phyloP scores from a whole-genome alignment of 2,888 invertebrate genomes.

The Pinctada fucata region DNA sequence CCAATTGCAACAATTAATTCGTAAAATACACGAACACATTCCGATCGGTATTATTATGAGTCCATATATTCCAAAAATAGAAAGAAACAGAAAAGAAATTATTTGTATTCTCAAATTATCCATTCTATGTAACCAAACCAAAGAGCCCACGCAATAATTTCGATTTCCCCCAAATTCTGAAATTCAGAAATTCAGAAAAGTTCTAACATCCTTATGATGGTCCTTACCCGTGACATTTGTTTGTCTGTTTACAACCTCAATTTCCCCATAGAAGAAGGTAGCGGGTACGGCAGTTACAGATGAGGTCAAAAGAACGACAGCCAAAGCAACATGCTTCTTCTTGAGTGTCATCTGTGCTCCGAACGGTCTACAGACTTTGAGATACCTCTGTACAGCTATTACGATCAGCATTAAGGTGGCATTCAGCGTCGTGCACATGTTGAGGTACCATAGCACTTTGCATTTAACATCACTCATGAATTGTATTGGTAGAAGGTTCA shows the following conservation, averaged over 20 bases:
- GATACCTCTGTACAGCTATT: constrained; percentile 22
- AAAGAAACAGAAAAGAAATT: too few relatives aligned
- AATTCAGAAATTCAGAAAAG: too few relatives aligned
- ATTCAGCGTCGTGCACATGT: constrained; percentile 5
- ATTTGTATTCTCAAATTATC: too few relatives aligned
- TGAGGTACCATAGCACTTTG: constrained; percentile 23
- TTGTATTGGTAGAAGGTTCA: constrained; percentile 21
- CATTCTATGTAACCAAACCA: too few relatives aligned
- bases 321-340: constrained; percentile 10
- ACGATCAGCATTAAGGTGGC: constrained; percentile 19
- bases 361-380: constrained; percentile 30
- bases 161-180: too few relatives aligned
- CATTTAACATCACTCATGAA: constrained; percentile 18
- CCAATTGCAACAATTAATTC: too few relatives aligned
- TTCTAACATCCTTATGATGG: too few relatives aligned
- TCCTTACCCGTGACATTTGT: constrained; percentile 12
- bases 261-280: constrained; percentile 27
- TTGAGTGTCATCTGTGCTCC: constrained; percentile 22
- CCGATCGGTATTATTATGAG: too few relatives aligned
- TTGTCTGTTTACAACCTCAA: neutral
- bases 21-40: too few relatives aligned
- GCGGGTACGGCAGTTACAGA: constrained; percentile 14
- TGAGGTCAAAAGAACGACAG: constrained; percentile 5
- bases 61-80: too few relatives aligned
- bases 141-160: too few relatives aligned